Conservation (phyloP, 2,888 invertebrate species). For the Glyphotaelius pellucidus region DNA sequence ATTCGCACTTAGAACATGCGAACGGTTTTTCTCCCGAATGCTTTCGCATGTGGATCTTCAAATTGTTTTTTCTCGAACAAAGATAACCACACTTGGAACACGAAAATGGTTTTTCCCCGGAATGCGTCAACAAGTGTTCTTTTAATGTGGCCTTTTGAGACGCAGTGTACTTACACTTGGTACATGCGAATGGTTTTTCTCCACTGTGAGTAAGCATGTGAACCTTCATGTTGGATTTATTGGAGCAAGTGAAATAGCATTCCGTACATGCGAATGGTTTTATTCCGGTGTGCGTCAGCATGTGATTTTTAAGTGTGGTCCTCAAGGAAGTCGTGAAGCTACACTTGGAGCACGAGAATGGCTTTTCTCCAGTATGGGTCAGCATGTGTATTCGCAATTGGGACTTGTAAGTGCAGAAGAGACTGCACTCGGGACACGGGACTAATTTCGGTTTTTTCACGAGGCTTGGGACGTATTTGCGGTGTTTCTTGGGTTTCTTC, state of each 20-base stretch:
- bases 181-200: neutral
- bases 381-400: neutral
- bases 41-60: neutral
- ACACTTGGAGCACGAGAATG: neutral
- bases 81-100: neutral
- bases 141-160: neutral
- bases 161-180: neutral
- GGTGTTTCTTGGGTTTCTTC: neutral
- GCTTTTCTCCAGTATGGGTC: neutral
- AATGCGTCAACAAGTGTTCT: neutral
- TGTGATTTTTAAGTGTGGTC: neutral
- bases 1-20: neutral
- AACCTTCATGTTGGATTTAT: neutral
- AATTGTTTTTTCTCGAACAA: neutral
- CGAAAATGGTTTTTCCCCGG: neutral
- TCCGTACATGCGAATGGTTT: neutral
- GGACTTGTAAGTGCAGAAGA: neutral
- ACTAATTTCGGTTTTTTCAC: neutral
- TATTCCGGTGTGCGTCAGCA: neutral
- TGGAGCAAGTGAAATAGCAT: neutral
- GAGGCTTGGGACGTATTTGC: neutral
- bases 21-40: neutral
- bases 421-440: neutral
- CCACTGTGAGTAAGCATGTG: neutral
- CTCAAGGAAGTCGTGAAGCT: neutral